A percentile compares a stretch with the other conserved stretches of the same genome.
Conservation (phyloP, 2,888 invertebrate genomes). For the Oxyteleia sp. region DNA sequence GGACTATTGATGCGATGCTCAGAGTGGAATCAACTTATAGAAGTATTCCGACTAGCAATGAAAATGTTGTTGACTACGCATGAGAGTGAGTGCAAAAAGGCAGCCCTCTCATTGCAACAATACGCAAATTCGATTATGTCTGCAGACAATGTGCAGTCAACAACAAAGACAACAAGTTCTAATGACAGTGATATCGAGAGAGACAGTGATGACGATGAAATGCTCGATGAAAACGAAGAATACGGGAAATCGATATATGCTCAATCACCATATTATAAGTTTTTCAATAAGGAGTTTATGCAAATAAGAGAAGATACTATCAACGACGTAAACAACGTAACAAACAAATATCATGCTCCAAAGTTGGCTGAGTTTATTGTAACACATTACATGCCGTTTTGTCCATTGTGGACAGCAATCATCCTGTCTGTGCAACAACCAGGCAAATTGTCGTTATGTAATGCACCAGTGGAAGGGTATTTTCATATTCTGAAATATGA, state of each 20-base stretch:
- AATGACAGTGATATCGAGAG: background rate
- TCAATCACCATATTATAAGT: background rate
- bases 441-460: background rate
- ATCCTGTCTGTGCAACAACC: background rate
- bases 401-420: constrained; percentile 1
- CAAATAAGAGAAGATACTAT: background rate
- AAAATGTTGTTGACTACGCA: too few relatives aligned
- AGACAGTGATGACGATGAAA: background rate
- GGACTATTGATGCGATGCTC: background rate
- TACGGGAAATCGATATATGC: background rate
- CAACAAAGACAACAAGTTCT: too few relatives aligned
- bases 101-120: too few relatives aligned
- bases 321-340: background rate
- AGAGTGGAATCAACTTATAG: too few relatives aligned
- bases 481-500: background rate
- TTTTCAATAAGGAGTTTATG: background rate
- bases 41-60: too few relatives aligned
- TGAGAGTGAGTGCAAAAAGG: too few relatives aligned
- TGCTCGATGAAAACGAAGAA: background rate
- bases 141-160: too few relatives aligned
- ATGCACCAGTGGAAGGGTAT: constrained; percentile 16
- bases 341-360: constrained; percentile 2
- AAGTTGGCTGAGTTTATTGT: background rate
- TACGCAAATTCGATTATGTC: background rate
- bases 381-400: background rate